Base-by-base conservation (phyloP, 2,888 invertebrate species). In the Gisinianus flammeolus region DNA sequence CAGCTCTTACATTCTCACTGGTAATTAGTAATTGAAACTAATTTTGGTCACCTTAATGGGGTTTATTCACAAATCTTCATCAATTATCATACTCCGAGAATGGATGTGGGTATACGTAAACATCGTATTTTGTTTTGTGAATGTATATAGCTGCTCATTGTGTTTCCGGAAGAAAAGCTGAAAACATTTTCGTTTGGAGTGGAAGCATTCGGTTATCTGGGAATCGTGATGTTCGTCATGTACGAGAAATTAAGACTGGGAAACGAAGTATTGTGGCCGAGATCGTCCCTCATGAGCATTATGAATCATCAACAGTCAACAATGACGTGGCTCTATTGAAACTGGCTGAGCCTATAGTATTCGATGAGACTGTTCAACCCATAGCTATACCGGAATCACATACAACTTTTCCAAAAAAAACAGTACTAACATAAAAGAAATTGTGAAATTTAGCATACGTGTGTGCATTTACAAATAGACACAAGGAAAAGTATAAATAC, bases 321-420 rank as follows among this genome's bases (percentile, higher is more conserved):
- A 78, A 79, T 56, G 81, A 82, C 56, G 73, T 82, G 58, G 81
- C 81, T 28, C 24, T 82, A 19, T 35, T 82, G 16, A 28, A 74
- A 24, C 10, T 68, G 26, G 68, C 28, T 26, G n/a, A 35, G 12
- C n/a, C 35, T 24, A 12, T 68, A 33, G 35, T 22, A 24, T 68
- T 44, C 12, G 16, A 33, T 12, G 67, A 66, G 3, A n/a, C 44
- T 26, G 44, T 72, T 16, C 64, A 77, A 24, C 77, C 77, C 8
- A 24, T 78, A 2, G 1, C 28, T 2, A 58, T 78, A 10, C 75
- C 75, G 5, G 22, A 26, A 44, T 31, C n/a, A 44, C 24, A 30
- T 44, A 28, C 30, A 5, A 24, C 22, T 30, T 26, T 78, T n/a
- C 68, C 24, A 52, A 26, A 24, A 16, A 68, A 54, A 44, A 33